Evolutionary conservation across 2,888 invertebrate genomes (phyloP), one percentile per base, ranked within the genome.

Genomic region (Nesidiocoris tenuis): DNA sequence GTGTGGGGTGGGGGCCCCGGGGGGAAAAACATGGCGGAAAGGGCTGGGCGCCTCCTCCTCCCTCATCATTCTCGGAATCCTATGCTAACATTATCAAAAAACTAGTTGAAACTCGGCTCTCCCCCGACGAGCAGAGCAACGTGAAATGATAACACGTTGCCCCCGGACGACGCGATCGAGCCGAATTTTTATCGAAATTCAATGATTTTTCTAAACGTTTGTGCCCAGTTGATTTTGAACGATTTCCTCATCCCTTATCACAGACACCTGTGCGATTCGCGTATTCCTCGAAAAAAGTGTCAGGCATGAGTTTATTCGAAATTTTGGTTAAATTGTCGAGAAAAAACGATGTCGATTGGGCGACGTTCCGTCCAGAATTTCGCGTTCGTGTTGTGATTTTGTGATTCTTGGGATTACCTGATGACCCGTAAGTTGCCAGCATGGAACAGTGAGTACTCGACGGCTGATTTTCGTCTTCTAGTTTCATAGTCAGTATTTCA

Each of bases 21-120:
- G 79, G 80, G 78, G 76, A 75, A 80, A 81, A 85, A 88, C 87
- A 89, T 89, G 89, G 88, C 89, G 88, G 87, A 87, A 87, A 89
- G 88, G 81, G 79, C 77, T 78, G 39, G 39, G 39, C 39, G 39
- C 39, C 39, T 39, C 39, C 39, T 39, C 39, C 39, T 12, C n/a
- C n/a, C n/a, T n/a, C n/a, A n/a, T 39, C 39, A 39, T 39, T 39
- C 39, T 39, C 39, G 75, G 72, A 61, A 72, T 25, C 61, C 39
- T 2, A 54, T 23, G 59, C 61, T 59, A 23, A 59, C 61, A 23
- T 70, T 57, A 57, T 59, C 57, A 23, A 63, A 39, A 39, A 59
- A 70, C 70, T 70, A 70, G 59, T 70, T 70, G 39, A 39, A 39
- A 39, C 39, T 39, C 39, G 39, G 39, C 39, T 7, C 39, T 39